Percentiles rank a stretch among this genome's conserved stretches.
Evolutionary conservation across 37 sponge, comb jelly and placozoan genomes (phyloP).

Genomic region (Crambe crambe): DNA sequence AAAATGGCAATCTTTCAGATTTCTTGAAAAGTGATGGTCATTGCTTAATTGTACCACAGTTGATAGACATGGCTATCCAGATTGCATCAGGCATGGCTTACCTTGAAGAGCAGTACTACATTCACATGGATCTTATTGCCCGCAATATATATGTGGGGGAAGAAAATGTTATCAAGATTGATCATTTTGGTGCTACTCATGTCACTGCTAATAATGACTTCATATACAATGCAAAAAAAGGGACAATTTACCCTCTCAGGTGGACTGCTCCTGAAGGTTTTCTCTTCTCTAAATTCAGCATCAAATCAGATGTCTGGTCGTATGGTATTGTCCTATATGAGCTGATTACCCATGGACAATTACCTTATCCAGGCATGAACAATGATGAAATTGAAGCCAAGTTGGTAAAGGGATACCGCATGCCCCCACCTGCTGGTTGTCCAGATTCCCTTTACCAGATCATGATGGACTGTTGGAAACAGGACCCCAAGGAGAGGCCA

Average conservation of each 20-base stretch:
- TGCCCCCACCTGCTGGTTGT: not conserved
- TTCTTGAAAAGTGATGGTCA: not conserved
- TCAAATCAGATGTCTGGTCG: too few relatives aligned
- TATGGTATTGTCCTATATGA: not conserved
- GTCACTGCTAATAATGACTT: not conserved
- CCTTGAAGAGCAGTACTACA: not conserved
- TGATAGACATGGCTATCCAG: not conserved
- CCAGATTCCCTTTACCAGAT: not conserved
- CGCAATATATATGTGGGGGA: not conserved
- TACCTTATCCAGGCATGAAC: not conserved
- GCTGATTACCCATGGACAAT: not conserved
- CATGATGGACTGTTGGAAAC: not conserved
- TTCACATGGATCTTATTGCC: not conserved
- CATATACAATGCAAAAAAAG: not conserved
- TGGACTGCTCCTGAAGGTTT: not conserved
- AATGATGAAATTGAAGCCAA: not conserved
- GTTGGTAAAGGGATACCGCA: not conserved
- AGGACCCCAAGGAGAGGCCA: not conserved
- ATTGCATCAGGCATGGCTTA: not conserved
- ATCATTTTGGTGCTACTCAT: not conserved
- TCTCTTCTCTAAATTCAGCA: not conserved
- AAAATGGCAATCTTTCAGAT: not conserved
- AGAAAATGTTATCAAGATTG: not conserved
- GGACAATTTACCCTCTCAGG: not conserved
- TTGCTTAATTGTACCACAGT: not conserved